phyloP scores from a whole-genome alignment of 2,888 invertebrate genomes.

The Dolichopus griseipennis region DNA sequence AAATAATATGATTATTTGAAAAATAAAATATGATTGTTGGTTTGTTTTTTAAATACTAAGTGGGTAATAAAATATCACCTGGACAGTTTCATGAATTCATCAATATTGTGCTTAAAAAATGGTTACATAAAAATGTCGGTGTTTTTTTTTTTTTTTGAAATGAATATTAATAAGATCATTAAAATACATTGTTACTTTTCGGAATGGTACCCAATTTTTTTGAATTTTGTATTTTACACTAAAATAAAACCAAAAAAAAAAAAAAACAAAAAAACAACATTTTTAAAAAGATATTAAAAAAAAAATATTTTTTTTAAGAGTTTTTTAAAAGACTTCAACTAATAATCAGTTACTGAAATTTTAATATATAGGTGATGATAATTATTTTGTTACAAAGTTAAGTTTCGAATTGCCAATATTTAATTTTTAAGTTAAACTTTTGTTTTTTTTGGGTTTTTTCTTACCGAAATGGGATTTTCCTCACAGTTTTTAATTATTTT shows the following conservation, averaged over 20 bases:
- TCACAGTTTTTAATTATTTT: neutral
- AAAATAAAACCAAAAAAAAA: neutral
- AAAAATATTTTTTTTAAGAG: neutral
- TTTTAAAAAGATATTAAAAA: too few species aligned
- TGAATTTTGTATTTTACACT: neutral
- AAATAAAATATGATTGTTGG: neutral
- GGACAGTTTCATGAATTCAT: neutral
- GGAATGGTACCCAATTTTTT: neutral
- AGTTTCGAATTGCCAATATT: too few species aligned
- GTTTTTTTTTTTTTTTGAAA: neutral
- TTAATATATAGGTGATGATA: neutral
- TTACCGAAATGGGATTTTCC: neutral
- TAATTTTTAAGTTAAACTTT: neutral
- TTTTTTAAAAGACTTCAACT: neutral
- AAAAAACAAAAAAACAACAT: too few species aligned
- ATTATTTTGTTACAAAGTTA: neutral
- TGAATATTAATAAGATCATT: neutral
- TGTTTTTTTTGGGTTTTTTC: neutral
- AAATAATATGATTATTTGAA: neutral
- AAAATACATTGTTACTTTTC: slow-evolving; percentile 1
- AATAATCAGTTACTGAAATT: neutral
- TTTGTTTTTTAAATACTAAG: neutral
- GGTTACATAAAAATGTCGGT: too few species aligned
- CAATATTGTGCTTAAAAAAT: too few species aligned
- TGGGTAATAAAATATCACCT: slow-evolving; percentile 3